phyloP scores from a whole-genome alignment of 2,888 invertebrate genomes.

The Hoplodrina ambigua region DNA sequence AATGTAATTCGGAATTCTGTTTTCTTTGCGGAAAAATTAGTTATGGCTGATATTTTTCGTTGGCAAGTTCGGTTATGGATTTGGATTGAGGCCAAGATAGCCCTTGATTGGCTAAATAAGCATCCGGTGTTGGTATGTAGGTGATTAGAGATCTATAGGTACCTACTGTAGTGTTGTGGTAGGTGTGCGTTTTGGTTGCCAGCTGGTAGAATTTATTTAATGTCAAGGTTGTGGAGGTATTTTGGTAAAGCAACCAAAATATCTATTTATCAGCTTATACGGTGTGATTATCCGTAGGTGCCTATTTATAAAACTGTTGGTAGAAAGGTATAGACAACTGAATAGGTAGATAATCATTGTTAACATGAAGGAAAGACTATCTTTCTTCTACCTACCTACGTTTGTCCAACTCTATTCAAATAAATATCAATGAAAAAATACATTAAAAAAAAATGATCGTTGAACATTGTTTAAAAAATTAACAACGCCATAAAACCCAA shows the following conservation, averaged over 20 bases:
- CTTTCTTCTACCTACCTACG: background rate
- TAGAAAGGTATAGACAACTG: background rate
- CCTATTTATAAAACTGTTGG: background rate
- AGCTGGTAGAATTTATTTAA: slow-evolving; percentile 5
- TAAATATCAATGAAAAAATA: background rate
- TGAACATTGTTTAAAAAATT: slow-evolving; percentile 11
- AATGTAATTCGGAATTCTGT: slow-evolving; percentile 25
- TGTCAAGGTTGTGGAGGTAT: slow-evolving; percentile 11
- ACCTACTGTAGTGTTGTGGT: background rate
- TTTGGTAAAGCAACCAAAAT: background rate
- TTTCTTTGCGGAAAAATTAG: slow-evolving; percentile 32
- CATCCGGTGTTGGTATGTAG: slow-evolving; percentile 18
- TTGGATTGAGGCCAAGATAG: slow-evolving; percentile 48
- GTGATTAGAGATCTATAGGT: background rate
- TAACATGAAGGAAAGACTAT: background rate
- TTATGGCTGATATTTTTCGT: slow-evolving; percentile 26
- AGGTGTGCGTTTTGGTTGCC: slow-evolving; percentile 1
- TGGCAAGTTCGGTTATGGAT: slow-evolving; percentile 24
- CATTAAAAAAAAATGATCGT: background rate
- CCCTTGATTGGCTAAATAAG: slow-evolving; percentile 43
- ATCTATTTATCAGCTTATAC: background rate
- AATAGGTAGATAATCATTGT: background rate
- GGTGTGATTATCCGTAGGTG: background rate
- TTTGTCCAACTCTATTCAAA: background rate
- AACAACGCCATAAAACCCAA: slow-evolving; percentile 17